Percentiles rank a stretch among this genome's conserved stretches.
Evolutionary conservation across 1,140 invertebrate species (phyloP).

Genomic region (Xylocopa sonorina): DNA sequence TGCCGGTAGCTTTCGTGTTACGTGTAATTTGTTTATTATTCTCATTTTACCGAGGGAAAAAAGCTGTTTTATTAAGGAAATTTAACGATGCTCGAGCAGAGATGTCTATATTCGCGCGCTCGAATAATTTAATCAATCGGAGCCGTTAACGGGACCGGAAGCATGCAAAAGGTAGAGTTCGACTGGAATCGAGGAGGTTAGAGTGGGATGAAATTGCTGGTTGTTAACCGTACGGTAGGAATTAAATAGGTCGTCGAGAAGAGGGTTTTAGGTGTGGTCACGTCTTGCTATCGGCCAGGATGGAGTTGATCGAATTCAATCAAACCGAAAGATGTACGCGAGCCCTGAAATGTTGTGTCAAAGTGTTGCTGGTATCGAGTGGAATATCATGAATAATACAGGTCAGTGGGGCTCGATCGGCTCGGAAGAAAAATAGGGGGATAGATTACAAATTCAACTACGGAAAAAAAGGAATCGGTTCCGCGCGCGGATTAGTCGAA

Average conservation of each 20-base stretch:
- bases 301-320: slow-evolving; percentile 29
- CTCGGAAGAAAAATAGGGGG: no score
- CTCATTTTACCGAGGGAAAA: no score
- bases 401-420: no score
- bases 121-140: no score
- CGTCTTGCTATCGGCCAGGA: neutral
- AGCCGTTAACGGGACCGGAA: neutral
- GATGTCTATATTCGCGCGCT: no score
- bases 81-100: no score
- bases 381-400: slow-evolving; percentile 42
- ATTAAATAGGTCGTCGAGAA: neutral
- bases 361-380: slow-evolving; percentile 14
- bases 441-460: no score
- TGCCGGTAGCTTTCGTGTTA: no score
- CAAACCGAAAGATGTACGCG: slow-evolving; percentile 8
- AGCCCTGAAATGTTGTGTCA: slow-evolving; percentile 5
- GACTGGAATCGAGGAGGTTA: neutral
- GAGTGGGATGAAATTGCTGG: no score
- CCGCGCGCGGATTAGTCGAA: neutral
- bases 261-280: neutral
- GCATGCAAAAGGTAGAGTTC: neutral
- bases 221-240: neutral
- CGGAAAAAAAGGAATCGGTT: no score
- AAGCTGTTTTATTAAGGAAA: no score
- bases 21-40: no score